Evolutionary conservation across 2,888 invertebrate genomes (phyloP).

Genomic region (Erannis defoliaria): DNA sequence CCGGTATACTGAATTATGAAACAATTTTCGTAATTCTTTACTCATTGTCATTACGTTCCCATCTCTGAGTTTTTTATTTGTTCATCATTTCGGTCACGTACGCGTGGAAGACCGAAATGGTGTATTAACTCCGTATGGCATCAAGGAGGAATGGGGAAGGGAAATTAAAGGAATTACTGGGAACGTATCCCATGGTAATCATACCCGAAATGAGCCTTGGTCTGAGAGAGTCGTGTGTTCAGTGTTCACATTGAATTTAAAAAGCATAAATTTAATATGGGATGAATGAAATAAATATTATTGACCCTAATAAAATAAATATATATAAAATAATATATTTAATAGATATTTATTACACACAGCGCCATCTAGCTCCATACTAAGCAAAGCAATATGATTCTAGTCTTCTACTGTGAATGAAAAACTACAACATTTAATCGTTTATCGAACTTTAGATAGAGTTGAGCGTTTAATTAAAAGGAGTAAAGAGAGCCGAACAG

Average conservation of each 20-base stretch:
- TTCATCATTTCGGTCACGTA: constrained; percentile 29
- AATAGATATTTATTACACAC: no score
- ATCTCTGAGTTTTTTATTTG: constrained; percentile 24
- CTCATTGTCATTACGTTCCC: constrained; percentile 28
- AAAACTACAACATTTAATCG: no score
- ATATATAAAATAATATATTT: no score
- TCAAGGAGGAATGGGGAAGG: constrained; percentile 46
- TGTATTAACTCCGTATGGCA: constrained; percentile 17
- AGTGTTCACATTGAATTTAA: constrained; percentile 10
- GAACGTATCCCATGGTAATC: constrained; percentile 30
- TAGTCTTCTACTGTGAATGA: no score
- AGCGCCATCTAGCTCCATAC: no score
- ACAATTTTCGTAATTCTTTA: constrained; percentile 28
- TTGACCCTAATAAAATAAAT: no score
- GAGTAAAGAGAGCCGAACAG: no score
- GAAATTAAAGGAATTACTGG: constrained; percentile 67
- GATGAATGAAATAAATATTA: background rate
- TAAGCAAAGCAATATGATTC: no score
- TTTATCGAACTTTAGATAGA: no score
- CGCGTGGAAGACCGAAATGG: constrained; percentile 18
- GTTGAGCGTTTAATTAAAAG: no score
- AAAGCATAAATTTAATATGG: background rate
- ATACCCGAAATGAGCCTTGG: constrained; percentile 11
- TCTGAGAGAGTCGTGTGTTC: background rate
- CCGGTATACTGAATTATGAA: constrained; percentile 21